Base-by-base conservation (phyloP, 2,113 vertebrate species). In the Macquaria ambigua region DNA sequence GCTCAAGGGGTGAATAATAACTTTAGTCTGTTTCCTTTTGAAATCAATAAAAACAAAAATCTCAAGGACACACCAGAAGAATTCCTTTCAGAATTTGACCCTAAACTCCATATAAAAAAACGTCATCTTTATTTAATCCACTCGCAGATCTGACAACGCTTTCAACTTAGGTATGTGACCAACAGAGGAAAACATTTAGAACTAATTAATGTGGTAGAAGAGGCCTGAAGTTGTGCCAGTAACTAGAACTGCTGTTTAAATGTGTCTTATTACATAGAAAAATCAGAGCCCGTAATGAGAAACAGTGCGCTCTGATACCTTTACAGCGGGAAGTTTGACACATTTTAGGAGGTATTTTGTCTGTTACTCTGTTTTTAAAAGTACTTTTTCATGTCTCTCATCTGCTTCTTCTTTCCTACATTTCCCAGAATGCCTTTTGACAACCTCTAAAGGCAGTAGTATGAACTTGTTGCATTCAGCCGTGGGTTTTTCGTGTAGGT, bases 41-140 rank as follows among this genome's bases (percentile, higher is more conserved):
- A 52, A 63, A 53, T 52, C 75, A 2, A 70, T 83, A 43, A 43
- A 73, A 66, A 18, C n/a, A 37, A 28, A 43, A 56, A 48, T 59
- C 3, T 68, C 25, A 74, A 74, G 8, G 62, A 59, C 14, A 48
- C 28, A 9, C 1, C 21, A 48, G 8, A 4, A 53, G 39, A 37
- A 25, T 25, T 34, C 34, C 34, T 34, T 34, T 3, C 34, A 34
- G 34, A 31, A 31, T 31, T 31, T 31, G 53, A 78, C 25, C 25
- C 12, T 10, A 8, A 62, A 62, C 18, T 11, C 25, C 18, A 43
- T 21, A 34, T 48, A 9, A 18, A 77, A 41, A 56, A 10, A 67
- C 4, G 21, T 48, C 7, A 12, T 75, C 10, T 63, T 76, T 64
- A 18, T 53, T 66, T 55, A 55, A 43, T 67, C 34, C 34, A 34